Evolutionary conservation across 2,113 vertebrate genomes (phyloP).

Genomic region (Zosterops pallidus): DNA sequence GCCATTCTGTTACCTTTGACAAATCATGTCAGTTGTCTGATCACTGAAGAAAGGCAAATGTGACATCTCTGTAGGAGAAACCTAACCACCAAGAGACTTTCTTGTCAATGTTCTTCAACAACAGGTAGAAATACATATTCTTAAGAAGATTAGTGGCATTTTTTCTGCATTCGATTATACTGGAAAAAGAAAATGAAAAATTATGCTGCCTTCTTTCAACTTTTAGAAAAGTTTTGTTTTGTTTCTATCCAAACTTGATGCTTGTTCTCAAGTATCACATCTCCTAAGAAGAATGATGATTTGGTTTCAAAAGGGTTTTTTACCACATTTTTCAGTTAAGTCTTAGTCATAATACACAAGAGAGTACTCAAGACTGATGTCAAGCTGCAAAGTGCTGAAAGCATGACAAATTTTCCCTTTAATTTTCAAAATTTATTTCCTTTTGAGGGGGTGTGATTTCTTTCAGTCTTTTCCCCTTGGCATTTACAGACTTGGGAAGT

Average conservation of each 20-base stretch:
- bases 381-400: slow-evolving; percentile 28
- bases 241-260: background rate
- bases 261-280: background rate
- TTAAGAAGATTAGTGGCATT: background rate
- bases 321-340: background rate
- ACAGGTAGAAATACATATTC: background rate
- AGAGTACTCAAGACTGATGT: slow-evolving; percentile 18
- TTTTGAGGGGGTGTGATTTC: slow-evolving; percentile 13
- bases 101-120: background rate
- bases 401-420: slow-evolving; percentile 28
- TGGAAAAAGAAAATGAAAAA: background rate
- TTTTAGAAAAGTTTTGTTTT: background rate
- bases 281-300: background rate
- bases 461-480: background rate
- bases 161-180: background rate
- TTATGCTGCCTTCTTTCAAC: background rate
- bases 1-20: background rate
- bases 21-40: background rate
- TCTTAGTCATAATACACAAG: slow-evolving; percentile 38
- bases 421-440: slow-evolving; percentile 32
- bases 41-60: background rate
- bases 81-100: background rate
- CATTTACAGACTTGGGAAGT: background rate
- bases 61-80: background rate
- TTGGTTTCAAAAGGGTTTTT: slow-evolving; percentile 9